phyloP scores from a whole-genome alignment of 2,113 vertebrate species.

The Cervus canadensis region DNA sequence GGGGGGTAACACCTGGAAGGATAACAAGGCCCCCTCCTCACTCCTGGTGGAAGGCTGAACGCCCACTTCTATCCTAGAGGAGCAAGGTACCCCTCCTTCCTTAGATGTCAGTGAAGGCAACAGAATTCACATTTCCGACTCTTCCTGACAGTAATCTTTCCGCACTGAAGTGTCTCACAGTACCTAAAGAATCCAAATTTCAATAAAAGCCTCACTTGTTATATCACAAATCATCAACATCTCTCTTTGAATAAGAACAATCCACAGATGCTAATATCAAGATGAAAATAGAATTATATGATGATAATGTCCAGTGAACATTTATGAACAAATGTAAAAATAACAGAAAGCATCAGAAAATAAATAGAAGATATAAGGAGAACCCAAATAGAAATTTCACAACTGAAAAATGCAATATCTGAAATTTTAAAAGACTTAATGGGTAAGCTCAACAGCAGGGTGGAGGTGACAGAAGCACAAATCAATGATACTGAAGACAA shows the following conservation, averaged over 20 bases:
- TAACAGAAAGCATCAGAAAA: background rate
- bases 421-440: background rate
- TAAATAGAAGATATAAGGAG: background rate
- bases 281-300: background rate
- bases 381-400: background rate
- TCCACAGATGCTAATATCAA: background rate
- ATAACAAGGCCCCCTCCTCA: background rate
- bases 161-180: background rate
- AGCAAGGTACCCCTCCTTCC: background rate
- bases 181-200: background rate
- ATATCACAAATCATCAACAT: background rate
- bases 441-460: background rate
- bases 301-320: background rate
- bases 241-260: background rate
- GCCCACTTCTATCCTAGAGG: background rate
- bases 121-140: background rate
- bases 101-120: background rate
- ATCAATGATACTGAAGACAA: background rate
- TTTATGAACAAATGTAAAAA: background rate
- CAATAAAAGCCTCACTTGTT: background rate
- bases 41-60: background rate
- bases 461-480: background rate
- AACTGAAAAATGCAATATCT: background rate
- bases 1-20: background rate
- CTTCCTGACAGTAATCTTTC: background rate